A percentile compares a stretch with the other conserved stretches of the same genome.
These are phyloP conservation scores for Brachyhypopomus gauderio DNA, from an alignment of 2,113 vertebrate genomes.

Conservation along the genomic window DNA sequence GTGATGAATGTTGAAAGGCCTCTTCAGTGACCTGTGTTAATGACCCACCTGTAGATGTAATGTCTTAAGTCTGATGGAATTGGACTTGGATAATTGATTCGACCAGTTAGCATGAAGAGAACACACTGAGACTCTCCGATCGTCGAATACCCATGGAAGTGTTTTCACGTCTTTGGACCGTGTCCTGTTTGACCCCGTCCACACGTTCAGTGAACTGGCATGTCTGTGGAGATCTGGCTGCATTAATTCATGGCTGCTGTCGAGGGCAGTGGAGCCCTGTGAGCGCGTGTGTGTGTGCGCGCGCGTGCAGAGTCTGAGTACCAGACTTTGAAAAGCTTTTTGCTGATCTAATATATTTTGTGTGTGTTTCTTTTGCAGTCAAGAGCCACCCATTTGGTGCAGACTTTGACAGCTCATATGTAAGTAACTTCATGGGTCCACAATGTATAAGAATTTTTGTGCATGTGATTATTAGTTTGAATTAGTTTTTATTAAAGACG, in stretches of 20 bases:
- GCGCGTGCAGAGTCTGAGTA: constrained; percentile 34
- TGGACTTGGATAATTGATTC: neutral
- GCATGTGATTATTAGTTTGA: no score
- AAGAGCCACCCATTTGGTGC: constrained; percentile 74
- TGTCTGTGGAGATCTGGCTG: neutral
- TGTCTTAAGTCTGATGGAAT: neutral
- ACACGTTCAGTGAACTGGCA: neutral
- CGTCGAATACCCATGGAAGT: neutral
- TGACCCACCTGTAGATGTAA: no score
- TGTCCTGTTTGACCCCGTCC: neutral
- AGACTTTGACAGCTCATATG: constrained; percentile 70
- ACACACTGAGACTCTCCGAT: neutral
- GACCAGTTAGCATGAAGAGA: neutral
- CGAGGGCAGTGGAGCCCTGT: constrained; percentile 4
- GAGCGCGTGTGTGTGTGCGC: constrained; percentile 28
- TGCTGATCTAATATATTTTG: constrained; percentile 13
- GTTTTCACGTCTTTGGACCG: neutral
- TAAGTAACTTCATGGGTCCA: constrained; percentile 62
- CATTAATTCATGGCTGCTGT: constrained; percentile 14
- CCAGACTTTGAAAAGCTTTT: neutral
- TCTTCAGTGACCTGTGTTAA: no score
- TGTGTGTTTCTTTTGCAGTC: constrained; percentile 61
- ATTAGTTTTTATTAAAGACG: no score
- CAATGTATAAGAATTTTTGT: neutral
- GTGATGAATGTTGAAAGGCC: no score